A percentile compares a stretch with the other conserved stretches of the same genome.
These are phyloP conservation scores for Oikopleura dioica DNA, from an alignment of 23 tunicate genomes.

Conservation along the genomic window DNA sequence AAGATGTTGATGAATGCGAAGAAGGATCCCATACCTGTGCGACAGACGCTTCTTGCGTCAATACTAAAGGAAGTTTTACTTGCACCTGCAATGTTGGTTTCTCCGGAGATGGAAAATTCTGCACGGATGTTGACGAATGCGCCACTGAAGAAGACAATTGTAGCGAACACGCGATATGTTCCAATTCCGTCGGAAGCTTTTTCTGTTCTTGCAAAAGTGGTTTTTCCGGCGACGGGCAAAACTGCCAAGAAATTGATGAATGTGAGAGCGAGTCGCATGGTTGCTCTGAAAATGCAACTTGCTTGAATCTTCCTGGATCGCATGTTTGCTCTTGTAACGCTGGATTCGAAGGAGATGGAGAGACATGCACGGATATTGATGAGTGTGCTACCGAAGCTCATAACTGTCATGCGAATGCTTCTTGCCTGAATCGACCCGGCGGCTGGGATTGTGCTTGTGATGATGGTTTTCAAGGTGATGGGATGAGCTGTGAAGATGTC, in stretches of 20 bases:
- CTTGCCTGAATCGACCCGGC: conserved; percentile 1
- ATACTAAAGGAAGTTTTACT: background rate
- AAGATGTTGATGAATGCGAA: background rate
- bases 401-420: conserved; percentile 13
- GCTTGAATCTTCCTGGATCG: background rate
- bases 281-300: background rate
- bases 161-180: background rate
- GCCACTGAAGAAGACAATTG: background rate
- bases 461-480: background rate
- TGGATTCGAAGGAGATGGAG: background rate
- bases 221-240: conserved; percentile 3
- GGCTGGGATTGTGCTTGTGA: conserved; percentile 11
- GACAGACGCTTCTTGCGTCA: background rate
- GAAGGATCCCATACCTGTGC: background rate
- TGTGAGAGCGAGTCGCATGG: background rate
- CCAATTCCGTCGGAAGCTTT: conserved; percentile 15
- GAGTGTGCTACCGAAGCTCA: background rate
- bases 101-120: background rate
- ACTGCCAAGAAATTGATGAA: background rate
- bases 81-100: background rate
- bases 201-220: conserved; percentile 19
- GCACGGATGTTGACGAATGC: background rate
- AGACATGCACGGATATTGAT: background rate
- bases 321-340: background rate
- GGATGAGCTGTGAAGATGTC: background rate